Base-by-base conservation (phyloP, 2,888 invertebrate species). In the Chirona hameri region DNA sequence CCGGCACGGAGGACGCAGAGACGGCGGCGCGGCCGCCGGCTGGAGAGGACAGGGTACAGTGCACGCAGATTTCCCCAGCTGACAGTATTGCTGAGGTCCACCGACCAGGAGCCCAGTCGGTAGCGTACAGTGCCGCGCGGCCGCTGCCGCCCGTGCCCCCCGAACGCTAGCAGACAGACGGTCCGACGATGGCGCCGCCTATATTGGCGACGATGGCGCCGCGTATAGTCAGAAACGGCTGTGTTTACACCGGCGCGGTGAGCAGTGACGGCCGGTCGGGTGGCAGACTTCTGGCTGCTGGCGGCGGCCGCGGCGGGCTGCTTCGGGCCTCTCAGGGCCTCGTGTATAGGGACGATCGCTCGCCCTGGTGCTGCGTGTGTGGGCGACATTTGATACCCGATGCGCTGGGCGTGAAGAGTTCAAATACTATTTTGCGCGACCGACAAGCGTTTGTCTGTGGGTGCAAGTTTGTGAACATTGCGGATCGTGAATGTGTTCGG, bases 91-190 rank as follows among this genome's bases (percentile, higher is more conserved):
- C 81, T 0, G 83, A 82, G 27, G 79, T 82, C 21, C 76, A 29
- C 39, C 15, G 76, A 24, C 39, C 39, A 39, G 39, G 83, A 3
- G 82, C 83, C 72, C 82, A 83, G 18, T 69, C 83, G 9, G 76
- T 39, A 7, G 76, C 21, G 39, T 76, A 39, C 39, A 82, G 82
- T 57, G 83, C 81, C 24, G 80, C 82, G 15, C 80, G 84, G 24
- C 84, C 84, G 55, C 84, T 84, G 82, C 84, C 84, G 4, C 84
- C 84, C 29, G 82, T 84, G 39, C 84, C 84, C 14, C 82, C 72
- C 12, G 82, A 83, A 48, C 14, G n/a, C 39, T 65, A 72, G 48
- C 72, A 31, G n/a, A 18, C 81, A 46, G 52, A 7, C 60, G 12
- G 46, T 9, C 27, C 14, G n/a, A n/a, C n/a, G n/a, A n/a, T n/a